These are phyloP conservation scores for Drosophila bocqueti DNA, from an alignment of 1,140 invertebrate species.

Conservation along the genomic window DNA sequence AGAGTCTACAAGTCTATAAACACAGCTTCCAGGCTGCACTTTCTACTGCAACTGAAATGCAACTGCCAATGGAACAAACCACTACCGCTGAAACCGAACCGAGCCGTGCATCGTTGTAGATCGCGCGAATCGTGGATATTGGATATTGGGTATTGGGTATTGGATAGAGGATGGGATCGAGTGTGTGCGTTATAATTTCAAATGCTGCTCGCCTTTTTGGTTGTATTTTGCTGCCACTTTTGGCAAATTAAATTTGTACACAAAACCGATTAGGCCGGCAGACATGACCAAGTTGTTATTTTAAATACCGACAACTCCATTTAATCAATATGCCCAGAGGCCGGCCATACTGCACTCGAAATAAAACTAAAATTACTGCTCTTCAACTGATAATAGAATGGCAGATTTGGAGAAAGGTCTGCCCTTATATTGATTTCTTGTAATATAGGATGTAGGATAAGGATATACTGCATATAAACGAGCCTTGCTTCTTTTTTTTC, in stretches of 20 bases:
- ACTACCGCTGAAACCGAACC: slow-evolving; percentile 20
- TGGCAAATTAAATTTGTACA: slow-evolving; percentile 84
- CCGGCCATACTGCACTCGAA: slow-evolving; percentile 23
- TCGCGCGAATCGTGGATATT: slow-evolving; percentile 26
- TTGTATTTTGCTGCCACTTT: slow-evolving; percentile 81
- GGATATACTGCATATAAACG: not conserved
- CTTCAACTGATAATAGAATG: not conserved
- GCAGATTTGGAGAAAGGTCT: not conserved
- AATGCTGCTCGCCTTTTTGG: slow-evolving; percentile 76
- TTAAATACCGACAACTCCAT: slow-evolving; percentile 82
- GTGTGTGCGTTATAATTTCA: slow-evolving; percentile 78
- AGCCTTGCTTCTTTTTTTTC: not conserved
- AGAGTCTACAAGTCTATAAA: slow-evolving; percentile 83
- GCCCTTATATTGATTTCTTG: not conserved
- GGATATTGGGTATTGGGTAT: slow-evolving; percentile 14
- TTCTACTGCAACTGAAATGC: slow-evolving; percentile 70
- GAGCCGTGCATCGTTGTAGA: slow-evolving; percentile 36
- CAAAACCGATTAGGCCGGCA: slow-evolving; percentile 79
- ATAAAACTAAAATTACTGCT: not conserved
- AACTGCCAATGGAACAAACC: slow-evolving; percentile 35
- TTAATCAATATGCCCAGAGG: slow-evolving; percentile 75
- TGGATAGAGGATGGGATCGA: slow-evolving; percentile 30
- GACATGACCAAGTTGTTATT: slow-evolving; percentile 83
- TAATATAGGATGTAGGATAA: too few species aligned
- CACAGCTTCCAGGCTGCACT: slow-evolving; percentile 78